Evolutionary conservation across 2,888 invertebrate species (phyloP).

Genomic region (Malacosoma neustria): DNA sequence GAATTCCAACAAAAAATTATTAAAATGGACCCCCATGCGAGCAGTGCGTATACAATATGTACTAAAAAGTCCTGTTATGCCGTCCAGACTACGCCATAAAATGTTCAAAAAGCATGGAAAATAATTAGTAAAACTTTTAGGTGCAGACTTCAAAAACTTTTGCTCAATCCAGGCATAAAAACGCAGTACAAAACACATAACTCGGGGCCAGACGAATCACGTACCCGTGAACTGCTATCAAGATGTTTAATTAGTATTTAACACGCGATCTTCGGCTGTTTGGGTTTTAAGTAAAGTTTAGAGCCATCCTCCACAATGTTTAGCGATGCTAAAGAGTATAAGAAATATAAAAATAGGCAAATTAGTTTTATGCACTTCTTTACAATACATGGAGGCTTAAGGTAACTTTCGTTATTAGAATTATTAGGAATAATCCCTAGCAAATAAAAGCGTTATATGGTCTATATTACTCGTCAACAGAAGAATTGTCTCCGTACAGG

Average conservation of each 20-base stretch:
- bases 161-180: conserved; percentile 24
- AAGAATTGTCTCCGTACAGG: no score
- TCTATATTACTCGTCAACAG: no score
- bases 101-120: not conserved
- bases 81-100: not conserved
- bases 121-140: conserved; percentile 7
- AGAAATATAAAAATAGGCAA: no score
- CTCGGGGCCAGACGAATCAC: conserved; percentile 49
- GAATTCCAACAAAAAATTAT: not conserved
- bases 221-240: conserved; percentile 37
- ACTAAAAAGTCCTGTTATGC: not conserved
- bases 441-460: no score
- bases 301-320: no score
- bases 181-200: conserved; percentile 37
- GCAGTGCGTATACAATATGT: conserved; percentile 11
- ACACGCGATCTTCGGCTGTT: conserved; percentile 50
- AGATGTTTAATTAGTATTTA: conserved; percentile 63
- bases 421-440: no score
- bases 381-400: no score
- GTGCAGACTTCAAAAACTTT: conserved; percentile 16
- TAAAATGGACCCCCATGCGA: not conserved
- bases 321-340: no score
- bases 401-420: no score
- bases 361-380: no score
- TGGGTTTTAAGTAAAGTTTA: not conserved